phyloP scores from a whole-genome alignment of 2,113 vertebrate genomes.

The Galbula dea region DNA sequence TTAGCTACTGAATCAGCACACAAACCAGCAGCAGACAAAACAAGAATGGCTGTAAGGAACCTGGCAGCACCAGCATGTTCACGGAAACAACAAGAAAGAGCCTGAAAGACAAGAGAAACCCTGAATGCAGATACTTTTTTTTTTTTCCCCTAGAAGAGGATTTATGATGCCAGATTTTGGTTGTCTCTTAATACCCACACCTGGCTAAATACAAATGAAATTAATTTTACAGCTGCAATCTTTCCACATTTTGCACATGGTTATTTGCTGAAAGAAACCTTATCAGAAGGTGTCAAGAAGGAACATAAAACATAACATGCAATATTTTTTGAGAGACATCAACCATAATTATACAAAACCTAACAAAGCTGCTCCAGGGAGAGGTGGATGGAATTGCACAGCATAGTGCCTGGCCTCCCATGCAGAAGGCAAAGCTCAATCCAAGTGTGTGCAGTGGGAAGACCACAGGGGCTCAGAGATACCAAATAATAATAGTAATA shows the following conservation, averaged over 20 bases:
- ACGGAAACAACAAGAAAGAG: conserved; percentile 5
- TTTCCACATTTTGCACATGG: conserved; percentile 64
- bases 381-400: neutral
- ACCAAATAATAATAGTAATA: neutral
- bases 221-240: conserved; percentile 56
- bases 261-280: conserved; percentile 51
- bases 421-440: neutral
- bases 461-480: neutral
- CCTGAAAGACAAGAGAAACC: neutral
- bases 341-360: conserved; percentile 23
- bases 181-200: conserved; percentile 33
- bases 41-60: neutral
- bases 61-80: neutral
- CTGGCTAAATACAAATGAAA: conserved; percentile 68
- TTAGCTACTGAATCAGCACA: conserved; percentile 22
- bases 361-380: neutral
- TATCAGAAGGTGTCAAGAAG: conserved; percentile 37
- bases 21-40: conserved; percentile 36
- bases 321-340: conserved; percentile 49
- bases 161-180: conserved; percentile 21
- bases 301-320: conserved; percentile 48
- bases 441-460: neutral
- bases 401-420: accelerated
- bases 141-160: neutral
- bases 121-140: neutral